phyloP scores from a whole-genome alignment of 2,797 vertebrate species.

The Strix occidentalis region DNA sequence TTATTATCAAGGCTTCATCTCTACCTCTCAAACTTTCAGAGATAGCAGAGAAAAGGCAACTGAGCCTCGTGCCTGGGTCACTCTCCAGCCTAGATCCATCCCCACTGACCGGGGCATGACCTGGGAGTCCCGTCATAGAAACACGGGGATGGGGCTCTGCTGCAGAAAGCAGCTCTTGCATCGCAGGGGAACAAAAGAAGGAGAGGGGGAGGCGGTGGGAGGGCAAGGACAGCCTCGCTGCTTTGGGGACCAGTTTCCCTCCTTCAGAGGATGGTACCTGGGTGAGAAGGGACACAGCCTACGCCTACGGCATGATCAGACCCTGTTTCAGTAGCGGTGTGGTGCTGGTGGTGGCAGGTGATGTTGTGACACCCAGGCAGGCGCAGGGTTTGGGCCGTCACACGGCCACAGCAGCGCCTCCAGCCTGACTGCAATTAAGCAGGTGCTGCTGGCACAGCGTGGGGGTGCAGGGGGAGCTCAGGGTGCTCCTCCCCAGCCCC shows the following conservation, averaged over 20 bases:
- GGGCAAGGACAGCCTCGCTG: background rate
- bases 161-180: background rate
- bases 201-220: background rate
- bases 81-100: background rate
- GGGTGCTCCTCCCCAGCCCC: fast-evolving
- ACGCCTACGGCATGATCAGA: fast-evolving
- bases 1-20: background rate
- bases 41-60: background rate
- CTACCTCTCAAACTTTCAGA: background rate
- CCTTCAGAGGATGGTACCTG: background rate
- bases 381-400: background rate
- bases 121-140: background rate
- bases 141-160: background rate
- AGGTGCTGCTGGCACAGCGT: background rate
- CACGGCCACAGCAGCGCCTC: background rate
- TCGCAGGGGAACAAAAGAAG: background rate
- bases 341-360: background rate
- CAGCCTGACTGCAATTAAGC: background rate
- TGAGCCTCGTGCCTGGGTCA: background rate
- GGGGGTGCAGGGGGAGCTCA: too few species aligned
- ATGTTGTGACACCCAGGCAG: background rate
- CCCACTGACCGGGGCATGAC: background rate
- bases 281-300: background rate
- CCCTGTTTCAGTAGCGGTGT: fast-evolving
- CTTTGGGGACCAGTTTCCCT: background rate